Conservation (phyloP, 2,797 vertebrate species). For the Fundulus diaphanus region DNA sequence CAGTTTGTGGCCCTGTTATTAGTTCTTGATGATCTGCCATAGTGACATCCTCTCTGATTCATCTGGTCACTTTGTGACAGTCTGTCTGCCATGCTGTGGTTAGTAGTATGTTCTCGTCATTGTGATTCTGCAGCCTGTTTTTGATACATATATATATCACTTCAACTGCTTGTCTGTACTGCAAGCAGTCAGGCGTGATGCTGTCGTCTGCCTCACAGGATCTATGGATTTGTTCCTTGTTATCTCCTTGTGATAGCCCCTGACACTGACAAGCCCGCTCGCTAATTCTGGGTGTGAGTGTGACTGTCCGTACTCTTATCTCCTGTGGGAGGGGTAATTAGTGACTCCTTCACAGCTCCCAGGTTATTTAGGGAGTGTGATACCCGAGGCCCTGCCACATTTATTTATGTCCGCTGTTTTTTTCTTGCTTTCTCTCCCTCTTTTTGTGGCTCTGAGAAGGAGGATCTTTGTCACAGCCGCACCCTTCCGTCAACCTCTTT, state of each 20-base stretch:
- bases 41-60: conserved; percentile 75
- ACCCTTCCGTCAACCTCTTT: conserved; percentile 42
- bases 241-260: conserved; percentile 64
- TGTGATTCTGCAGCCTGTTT: conserved; percentile 50
- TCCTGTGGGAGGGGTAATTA: conserved; percentile 75
- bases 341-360: conserved; percentile 75
- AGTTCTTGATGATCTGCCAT: conserved; percentile 69
- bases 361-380: conserved; percentile 79
- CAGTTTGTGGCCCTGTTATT: conserved; percentile 64
- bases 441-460: conserved; percentile 40
- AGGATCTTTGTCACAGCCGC: conserved; percentile 65
- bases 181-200: conserved; percentile 47
- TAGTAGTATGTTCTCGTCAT: conserved; percentile 66
- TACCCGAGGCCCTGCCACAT: conserved; percentile 74
- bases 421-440: conserved; percentile 42
- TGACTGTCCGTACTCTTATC: conserved; percentile 56
- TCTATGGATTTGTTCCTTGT: conserved; percentile 71
- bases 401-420: conserved; percentile 74
- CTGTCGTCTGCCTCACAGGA: conserved; percentile 51
- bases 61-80: conserved; percentile 73
- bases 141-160: conserved; percentile 56
- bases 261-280: conserved; percentile 52
- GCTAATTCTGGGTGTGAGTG: conserved; percentile 62
- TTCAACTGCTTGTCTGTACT: conserved; percentile 56
- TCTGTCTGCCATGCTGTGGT: conserved; percentile 68